phyloP scores from a whole-genome alignment of 2,113 vertebrate genomes.

The Cygnus buccinator region DNA sequence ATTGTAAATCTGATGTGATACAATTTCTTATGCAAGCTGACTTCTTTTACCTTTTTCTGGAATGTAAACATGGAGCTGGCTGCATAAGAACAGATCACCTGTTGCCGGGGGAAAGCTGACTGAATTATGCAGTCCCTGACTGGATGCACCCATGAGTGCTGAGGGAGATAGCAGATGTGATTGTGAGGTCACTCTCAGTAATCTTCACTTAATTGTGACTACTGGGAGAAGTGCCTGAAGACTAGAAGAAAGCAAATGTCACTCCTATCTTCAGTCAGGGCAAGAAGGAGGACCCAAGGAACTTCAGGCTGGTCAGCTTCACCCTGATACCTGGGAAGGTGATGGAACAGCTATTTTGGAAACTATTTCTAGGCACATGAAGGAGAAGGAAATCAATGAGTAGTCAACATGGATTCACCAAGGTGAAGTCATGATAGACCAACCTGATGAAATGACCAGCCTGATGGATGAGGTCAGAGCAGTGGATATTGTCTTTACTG shows the following conservation, averaged over 20 bases:
- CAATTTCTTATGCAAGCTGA: constrained; percentile 62
- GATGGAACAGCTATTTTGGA: not conserved
- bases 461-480: not conserved
- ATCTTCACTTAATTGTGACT: not conserved
- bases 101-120: constrained; percentile 49
- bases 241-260: not conserved
- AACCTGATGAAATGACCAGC: not conserved
- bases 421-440: not conserved
- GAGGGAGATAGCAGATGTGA: not conserved
- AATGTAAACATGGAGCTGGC: constrained; percentile 51
- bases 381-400: not conserved
- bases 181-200: not conserved
- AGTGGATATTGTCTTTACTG: not conserved
- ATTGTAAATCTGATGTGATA: constrained; percentile 49
- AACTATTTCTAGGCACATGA: not conserved
- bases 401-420: not conserved
- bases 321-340: not conserved
- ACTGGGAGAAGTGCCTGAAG: not conserved
- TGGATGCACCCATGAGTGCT: not conserved
- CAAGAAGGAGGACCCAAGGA: not conserved
- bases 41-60: not conserved
- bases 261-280: not conserved
- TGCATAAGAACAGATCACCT: constrained; percentile 37
- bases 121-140: constrained; percentile 32
- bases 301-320: not conserved